Base-by-base conservation (phyloP, 2,113 vertebrate species). In the Rutilus rutilus region DNA sequence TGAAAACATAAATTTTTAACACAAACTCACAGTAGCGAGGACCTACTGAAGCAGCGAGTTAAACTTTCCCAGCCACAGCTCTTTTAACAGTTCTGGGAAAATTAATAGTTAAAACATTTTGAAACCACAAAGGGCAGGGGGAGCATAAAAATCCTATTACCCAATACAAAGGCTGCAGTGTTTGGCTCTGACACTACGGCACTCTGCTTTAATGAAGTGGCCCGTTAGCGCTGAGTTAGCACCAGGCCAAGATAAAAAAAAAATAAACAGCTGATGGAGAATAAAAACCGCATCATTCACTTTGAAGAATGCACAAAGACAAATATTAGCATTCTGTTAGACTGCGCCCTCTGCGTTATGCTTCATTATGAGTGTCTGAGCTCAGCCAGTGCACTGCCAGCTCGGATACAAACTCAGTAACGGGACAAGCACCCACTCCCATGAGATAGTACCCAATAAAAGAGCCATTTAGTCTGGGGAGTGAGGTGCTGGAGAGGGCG, bases 121-220 rank as follows among this genome's bases (percentile, higher is more conserved):
- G 80, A 83, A 91, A 91, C 88, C 86, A 86, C 89, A 91, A 88
- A 89, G 85, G 88, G 89, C 87, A 86, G 75, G 3, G 47, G 54
- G 69, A 88, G 90, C 89, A 93, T 92, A 92, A 90, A 92, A 95
- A 95, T 93, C 93, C 92, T 92, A 93, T 94, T 94, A 94, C 39
- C 52, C 87, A 39, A 88, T 88, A 94, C 93, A 94, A 94, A 92
- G 92, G 88, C 90, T 83, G 77, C 74, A 92, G 90, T 93, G 91
- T 93, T 92, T 89, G 86, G 87, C 82, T 12, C 86, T 78, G 87
- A 92, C 86, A 86, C 88, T 84, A 85, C 81, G 87, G 87, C 69
- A 75, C 88, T 89, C 86, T 64, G 82, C 71, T 86, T 88, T 87
- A 88, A 89, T 89, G 82, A 67, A 86, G 84, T 90, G 87, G 86